These are phyloP conservation scores for Phyllotreta cruciferae DNA, from an alignment of 2,888 invertebrate genomes.

Conservation along the genomic window DNA sequence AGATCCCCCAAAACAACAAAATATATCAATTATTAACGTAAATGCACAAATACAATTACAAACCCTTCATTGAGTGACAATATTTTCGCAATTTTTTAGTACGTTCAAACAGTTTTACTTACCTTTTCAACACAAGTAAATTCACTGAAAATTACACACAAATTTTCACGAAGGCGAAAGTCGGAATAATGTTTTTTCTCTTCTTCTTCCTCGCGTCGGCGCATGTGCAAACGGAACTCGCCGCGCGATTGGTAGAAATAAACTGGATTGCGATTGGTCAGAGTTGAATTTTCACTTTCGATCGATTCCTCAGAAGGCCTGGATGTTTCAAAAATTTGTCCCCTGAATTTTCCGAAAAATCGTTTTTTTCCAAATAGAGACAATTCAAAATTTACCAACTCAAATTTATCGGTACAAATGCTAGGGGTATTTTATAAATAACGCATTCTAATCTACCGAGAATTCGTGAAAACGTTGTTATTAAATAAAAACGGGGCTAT, in stretches of 20 bases:
- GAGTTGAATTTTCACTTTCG: conserved; percentile 15
- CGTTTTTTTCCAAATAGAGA: not conserved
- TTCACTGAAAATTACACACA: not conserved
- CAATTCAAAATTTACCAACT: not conserved
- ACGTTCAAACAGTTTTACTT: conserved; percentile 10
- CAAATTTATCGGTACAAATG: too few relatives aligned
- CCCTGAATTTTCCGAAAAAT: conserved; percentile 12
- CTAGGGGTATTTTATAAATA: too few relatives aligned
- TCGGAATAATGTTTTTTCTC: conserved; percentile 43
- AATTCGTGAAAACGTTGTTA: too few relatives aligned
- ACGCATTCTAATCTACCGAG: too few relatives aligned
- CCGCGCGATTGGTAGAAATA: conserved; percentile 23
- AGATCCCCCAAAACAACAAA: conserved; percentile 7
- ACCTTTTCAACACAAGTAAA: conserved; percentile 20
- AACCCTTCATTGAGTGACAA: not conserved
- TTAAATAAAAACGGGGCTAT: too few relatives aligned
- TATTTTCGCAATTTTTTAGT: not conserved
- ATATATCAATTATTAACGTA: not conserved
- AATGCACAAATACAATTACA: not conserved
- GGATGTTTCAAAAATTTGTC: conserved; percentile 26
- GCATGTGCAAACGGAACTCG: not conserved
- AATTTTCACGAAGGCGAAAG: conserved; percentile 31
- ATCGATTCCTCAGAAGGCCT: conserved; percentile 25
- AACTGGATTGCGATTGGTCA: conserved; percentile 39
- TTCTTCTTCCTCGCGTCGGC: conserved; percentile 40